phyloP scores from a whole-genome alignment of 92 coral and sea anemone genomes.

The Ricordea florida region DNA sequence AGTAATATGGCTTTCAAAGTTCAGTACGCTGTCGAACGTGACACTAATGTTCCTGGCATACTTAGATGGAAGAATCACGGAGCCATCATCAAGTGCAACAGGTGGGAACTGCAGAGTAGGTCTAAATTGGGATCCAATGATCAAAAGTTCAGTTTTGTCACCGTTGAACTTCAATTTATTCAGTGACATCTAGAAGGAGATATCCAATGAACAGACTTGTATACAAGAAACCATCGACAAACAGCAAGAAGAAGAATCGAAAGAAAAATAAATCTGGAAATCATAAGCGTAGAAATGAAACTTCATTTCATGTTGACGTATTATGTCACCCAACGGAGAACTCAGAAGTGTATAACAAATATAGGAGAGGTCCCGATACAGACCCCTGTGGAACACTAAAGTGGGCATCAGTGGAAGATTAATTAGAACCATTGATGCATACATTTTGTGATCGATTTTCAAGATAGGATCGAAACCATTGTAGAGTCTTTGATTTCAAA shows the following conservation, averaged over 20 bases:
- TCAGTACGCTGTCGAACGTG: constrained; percentile 18
- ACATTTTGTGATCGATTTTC: no score
- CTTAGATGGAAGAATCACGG: neutral
- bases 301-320: constrained; percentile 12
- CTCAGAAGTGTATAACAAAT: no score
- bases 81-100: neutral
- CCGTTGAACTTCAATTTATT: neutral
- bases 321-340: constrained; percentile 11
- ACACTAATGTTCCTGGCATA: neutral
- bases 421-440: no score
- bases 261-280: constrained; percentile 26
- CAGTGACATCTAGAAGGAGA: neutral
- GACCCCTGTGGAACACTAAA: no score
- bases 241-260: neutral
- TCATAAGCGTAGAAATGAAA: constrained; percentile 22
- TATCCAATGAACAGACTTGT: no score
- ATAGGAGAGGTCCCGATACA: no score
- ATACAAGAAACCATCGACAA: neutral
- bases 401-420: no score
- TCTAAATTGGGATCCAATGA: constrained; percentile 19
- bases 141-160: neutral
- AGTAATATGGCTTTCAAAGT: no score
- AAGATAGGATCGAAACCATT: no score
- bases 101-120: neutral
- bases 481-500: no score